Percentiles rank a stretch among this genome's conserved stretches.
Conservation (phyloP, 2,113 vertebrate species). For the Proteles cristata region DNA sequence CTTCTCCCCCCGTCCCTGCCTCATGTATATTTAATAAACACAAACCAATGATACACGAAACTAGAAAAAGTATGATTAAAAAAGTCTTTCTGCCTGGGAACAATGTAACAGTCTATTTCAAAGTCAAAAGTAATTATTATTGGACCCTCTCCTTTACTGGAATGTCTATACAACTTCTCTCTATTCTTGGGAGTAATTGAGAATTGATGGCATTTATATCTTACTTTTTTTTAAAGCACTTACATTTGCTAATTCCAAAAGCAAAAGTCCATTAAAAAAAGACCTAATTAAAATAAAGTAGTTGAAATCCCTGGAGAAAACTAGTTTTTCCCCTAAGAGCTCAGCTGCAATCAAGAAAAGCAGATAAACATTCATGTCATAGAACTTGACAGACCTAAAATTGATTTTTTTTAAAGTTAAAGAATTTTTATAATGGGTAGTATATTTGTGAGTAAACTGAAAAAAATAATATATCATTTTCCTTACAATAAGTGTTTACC, state of each 20-base stretch:
- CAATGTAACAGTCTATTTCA: not conserved
- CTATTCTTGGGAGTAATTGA: constrained; percentile 58
- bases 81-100: constrained; percentile 13
- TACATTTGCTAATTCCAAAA: constrained; percentile 64
- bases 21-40: not conserved
- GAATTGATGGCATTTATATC: constrained; percentile 52
- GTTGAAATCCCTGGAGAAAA: constrained; percentile 59
- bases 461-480: not conserved
- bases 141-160: constrained; percentile 2
- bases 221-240: constrained; percentile 57
- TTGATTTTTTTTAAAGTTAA: constrained; percentile 52
- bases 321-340: constrained; percentile 40
- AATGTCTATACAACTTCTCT: constrained; percentile 24
- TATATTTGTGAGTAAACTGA: constrained; percentile 28
- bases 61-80: not conserved
- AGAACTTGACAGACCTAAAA: constrained; percentile 42
- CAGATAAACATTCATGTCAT: constrained; percentile 42
- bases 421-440: not conserved
- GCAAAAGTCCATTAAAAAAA: constrained; percentile 62
- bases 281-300: constrained; percentile 66
- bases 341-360: constrained; percentile 42
- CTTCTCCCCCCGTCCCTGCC: accelerated
- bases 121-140: constrained; percentile 48
- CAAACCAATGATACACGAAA: constrained; percentile 22
- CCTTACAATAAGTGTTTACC: not conserved